phyloP scores from a whole-genome alignment of 1,140 invertebrate species.

The Eupristina koningsbergeri region DNA sequence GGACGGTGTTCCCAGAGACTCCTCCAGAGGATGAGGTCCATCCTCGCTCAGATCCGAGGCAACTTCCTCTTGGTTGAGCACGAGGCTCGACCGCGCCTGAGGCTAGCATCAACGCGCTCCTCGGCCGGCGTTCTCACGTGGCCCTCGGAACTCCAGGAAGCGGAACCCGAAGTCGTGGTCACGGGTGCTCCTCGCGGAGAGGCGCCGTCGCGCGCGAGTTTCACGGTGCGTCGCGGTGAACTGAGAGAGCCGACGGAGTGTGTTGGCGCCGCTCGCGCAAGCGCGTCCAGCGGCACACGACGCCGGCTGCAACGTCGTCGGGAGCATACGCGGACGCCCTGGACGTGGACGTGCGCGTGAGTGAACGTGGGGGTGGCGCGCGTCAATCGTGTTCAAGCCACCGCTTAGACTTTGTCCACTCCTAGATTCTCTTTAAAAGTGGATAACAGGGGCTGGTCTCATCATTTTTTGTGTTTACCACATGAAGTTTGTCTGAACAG shows the following conservation, averaged over 20 bases:
- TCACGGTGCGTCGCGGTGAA: conserved; percentile 65
- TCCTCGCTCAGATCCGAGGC: not conserved
- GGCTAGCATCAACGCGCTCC: too few species aligned
- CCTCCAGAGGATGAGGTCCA: not conserved
- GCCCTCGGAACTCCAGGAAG: too few species aligned
- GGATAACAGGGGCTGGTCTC: too few species aligned
- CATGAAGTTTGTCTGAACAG: too few species aligned
- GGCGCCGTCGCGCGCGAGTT: conserved; percentile 56
- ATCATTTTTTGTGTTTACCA: too few species aligned
- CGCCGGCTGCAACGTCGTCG: conserved; percentile 36
- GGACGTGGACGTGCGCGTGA: not conserved
- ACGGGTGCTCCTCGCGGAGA: conserved; percentile 12
- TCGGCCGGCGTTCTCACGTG: not conserved
- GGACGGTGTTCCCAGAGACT: not conserved
- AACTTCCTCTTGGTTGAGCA: not conserved
- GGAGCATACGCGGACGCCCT: not conserved
- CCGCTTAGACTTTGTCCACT: not conserved
- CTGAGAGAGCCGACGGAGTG: conserved; percentile 57
- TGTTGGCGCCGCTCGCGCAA: conserved; percentile 57
- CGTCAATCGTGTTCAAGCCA: not conserved
- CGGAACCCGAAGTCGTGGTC: not conserved
- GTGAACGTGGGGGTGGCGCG: not conserved
- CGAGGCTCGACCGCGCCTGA: not conserved
- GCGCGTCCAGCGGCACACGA: conserved; percentile 48
- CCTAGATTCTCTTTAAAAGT: too few species aligned